Evolutionary conservation across 2,113 vertebrate genomes (phyloP), one percentile per base, ranked within the genome.

Genomic region (Petrocephalus zakoni): DNA sequence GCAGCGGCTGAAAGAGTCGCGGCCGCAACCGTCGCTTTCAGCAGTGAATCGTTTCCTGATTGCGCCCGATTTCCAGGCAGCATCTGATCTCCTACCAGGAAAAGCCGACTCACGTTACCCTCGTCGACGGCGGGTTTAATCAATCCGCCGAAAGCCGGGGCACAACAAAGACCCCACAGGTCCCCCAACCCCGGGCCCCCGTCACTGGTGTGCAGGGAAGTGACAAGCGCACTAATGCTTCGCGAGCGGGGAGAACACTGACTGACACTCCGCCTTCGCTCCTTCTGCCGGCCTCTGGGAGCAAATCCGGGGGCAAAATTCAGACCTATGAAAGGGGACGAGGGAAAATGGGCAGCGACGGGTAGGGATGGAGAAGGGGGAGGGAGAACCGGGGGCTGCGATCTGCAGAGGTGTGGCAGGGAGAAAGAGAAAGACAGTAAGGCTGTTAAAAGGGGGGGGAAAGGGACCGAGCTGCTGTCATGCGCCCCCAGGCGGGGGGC

Each of bases 361-460:
- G 7, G 13, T 21, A 88, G 75, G 51, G 52, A 68, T 89, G 56
- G 22, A 29, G 49, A 17, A 52, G 21, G 58, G 85, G 88, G 25
- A 89, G 86, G 52, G 86, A 92, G 89, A 15, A 2, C 34, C 72
- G 6, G 72, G 6, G 72, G 72, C 6, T 17, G 72, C 15, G 15
- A 78, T 21, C 47, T 47, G 64, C 19, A 56, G n/a, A 51, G 34
- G 51, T 53, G 49, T 47, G n/a, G 51, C 21, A 13, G 17, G 4
- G 21, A 52, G 72, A 56, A 68, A 34, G 15, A 21, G 82, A 68
- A 19, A 89, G 8, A 78, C 22, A 52, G 22, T 75, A 10, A 49
- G 87, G 19, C 21, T 19, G 58, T 68, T 61, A 64, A 42, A 52
- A 9, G 52, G 55, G 82, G 81, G 34, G 46, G 25, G n/a, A 13